phyloP scores from a whole-genome alignment of 2,113 vertebrate species.

The Chloebia gouldiae region DNA sequence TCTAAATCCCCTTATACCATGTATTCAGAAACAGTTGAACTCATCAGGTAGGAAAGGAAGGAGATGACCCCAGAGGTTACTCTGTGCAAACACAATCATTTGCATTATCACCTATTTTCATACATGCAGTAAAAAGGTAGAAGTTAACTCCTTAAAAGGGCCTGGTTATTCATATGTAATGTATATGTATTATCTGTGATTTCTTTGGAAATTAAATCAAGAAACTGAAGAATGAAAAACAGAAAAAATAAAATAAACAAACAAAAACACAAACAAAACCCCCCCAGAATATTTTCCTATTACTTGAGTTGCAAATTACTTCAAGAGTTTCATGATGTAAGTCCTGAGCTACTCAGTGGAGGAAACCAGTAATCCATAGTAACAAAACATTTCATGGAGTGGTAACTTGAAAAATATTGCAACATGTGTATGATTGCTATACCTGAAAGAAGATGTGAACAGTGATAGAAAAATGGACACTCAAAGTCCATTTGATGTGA shows the following conservation, averaged over 20 bases:
- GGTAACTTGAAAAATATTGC: not conserved
- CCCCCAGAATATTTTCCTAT: not conserved
- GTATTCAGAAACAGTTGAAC: conserved; percentile 98
- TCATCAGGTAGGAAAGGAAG: conserved; percentile 84
- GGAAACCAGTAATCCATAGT: not conserved
- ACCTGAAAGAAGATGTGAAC: not conserved
- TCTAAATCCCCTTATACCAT: conserved; percentile 97
- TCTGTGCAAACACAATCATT: not conserved
- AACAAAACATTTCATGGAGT: not conserved
- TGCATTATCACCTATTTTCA: not conserved
- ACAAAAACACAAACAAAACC: not conserved
- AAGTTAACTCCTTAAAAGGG: not conserved
- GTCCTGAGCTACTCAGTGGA: not conserved
- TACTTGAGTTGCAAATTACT: not conserved
- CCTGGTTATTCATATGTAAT: not conserved
- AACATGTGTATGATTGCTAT: not conserved
- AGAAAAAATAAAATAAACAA: not conserved
- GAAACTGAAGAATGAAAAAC: not conserved
- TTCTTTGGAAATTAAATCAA: not conserved
- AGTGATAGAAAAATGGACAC: not conserved
- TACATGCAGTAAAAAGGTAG: not conserved
- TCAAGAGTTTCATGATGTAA: not conserved
- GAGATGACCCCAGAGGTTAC: not conserved
- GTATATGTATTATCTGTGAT: not conserved
- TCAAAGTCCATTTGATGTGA: not conserved